phyloP scores from a whole-genome alignment of 2,113 vertebrate species.

The Morphnarchus princeps region DNA sequence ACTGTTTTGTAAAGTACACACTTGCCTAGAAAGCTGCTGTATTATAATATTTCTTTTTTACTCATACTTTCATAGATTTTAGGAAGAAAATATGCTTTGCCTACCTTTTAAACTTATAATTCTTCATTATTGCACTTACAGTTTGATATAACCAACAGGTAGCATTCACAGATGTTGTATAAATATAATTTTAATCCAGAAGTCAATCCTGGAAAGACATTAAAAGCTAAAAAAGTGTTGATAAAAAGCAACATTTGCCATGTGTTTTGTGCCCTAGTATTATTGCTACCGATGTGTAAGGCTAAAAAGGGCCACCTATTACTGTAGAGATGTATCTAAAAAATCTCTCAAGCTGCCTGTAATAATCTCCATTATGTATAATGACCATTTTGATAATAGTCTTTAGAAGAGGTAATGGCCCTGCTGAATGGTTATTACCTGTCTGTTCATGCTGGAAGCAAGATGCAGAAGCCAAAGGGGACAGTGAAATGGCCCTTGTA shows the following conservation, averaged over 20 bases:
- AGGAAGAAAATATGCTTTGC: neutral
- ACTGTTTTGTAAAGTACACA: neutral
- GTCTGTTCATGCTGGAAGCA: constrained; percentile 80
- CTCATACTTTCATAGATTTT: neutral
- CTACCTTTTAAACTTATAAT: neutral
- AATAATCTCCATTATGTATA: constrained; percentile 89
- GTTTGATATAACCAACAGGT: neutral
- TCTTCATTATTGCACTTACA: neutral
- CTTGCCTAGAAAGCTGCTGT: neutral
- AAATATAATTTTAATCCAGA: constrained; percentile 67
- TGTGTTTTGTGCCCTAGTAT: constrained; percentile 63
- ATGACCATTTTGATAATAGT: constrained; percentile 88
- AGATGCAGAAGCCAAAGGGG: constrained; percentile 81
- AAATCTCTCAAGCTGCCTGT: constrained; percentile 82
- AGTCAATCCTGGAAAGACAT: constrained; percentile 47
- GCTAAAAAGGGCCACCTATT: constrained; percentile 79
- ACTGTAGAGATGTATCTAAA: constrained; percentile 81
- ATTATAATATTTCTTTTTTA: neutral
- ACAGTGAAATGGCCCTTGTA: constrained; percentile 80
- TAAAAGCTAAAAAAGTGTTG: constrained; percentile 65
- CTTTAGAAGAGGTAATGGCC: constrained; percentile 83
- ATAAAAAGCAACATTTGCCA: constrained; percentile 67
- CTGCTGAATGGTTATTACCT: constrained; percentile 82
- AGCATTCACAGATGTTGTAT: constrained; percentile 45
- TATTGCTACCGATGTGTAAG: constrained; percentile 67